Evolutionary conservation across 2,888 invertebrate genomes (phyloP).

Genomic region (Fissipunctia ypsillon): DNA sequence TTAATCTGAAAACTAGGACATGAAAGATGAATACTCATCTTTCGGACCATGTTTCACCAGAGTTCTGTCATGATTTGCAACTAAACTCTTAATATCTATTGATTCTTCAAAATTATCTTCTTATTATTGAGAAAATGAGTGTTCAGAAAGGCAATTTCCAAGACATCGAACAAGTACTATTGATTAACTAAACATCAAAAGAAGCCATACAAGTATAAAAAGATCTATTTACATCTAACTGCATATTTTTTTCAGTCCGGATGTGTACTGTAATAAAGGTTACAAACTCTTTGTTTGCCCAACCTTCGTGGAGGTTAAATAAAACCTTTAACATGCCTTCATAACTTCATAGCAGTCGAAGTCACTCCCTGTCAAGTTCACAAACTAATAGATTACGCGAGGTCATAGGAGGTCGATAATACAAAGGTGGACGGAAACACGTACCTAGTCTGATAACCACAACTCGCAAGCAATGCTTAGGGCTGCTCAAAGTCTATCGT

Average conservation of each 20-base stretch:
- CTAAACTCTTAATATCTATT: too few species aligned
- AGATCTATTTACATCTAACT: not conserved
- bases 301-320: constrained; percentile 65
- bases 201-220: constrained; percentile 4
- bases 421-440: constrained; percentile 61
- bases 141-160: not conserved
- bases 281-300: constrained; percentile 52
- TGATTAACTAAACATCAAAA: not conserved
- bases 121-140: not conserved
- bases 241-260: constrained; percentile 44
- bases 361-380: constrained; percentile 70
- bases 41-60: not conserved
- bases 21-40: not conserved
- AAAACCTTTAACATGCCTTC: constrained; percentile 60
- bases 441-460: constrained; percentile 53
- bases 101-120: too few species aligned
- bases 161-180: not conserved
- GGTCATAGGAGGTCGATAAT: constrained; percentile 66
- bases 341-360: constrained; percentile 42
- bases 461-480: constrained; percentile 44
- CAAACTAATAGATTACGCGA: constrained; percentile 66
- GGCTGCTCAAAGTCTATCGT: constrained; percentile 35
- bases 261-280: constrained; percentile 45
- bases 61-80: too few species aligned
- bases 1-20: not conserved